Evolutionary conservation across 2,797 vertebrate species (phyloP).

Genomic region (Xerus rutilus): DNA sequence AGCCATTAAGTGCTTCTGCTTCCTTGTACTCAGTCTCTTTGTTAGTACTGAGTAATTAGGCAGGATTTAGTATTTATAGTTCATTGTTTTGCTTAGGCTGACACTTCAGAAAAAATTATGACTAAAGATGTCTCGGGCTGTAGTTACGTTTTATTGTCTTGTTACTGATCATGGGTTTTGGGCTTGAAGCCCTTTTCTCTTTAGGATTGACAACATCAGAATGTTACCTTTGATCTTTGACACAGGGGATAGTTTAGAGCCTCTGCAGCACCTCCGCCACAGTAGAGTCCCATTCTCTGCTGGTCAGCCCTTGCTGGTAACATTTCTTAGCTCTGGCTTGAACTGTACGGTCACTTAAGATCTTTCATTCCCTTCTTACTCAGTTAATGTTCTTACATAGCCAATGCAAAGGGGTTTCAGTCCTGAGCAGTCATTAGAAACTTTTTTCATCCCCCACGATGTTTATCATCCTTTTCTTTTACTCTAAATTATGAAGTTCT

Average conservation of each 20-base stretch:
- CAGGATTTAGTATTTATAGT: too few relatives aligned
- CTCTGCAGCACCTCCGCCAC: fast-evolving
- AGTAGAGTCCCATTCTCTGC: background rate
- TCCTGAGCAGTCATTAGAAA: background rate
- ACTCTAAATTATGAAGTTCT: background rate
- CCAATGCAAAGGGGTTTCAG: background rate
- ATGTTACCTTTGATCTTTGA: background rate
- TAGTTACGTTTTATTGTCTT: background rate
- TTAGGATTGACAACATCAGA: background rate
- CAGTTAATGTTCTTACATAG: background rate
- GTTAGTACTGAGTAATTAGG: background rate
- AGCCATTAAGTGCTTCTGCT: background rate
- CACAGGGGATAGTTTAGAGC: background rate
- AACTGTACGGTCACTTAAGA: background rate
- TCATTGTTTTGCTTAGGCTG: background rate
- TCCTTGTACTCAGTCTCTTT: background rate
- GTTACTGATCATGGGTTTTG: background rate
- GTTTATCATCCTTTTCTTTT: background rate
- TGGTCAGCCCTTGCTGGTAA: too few relatives aligned
- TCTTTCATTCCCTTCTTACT: background rate
- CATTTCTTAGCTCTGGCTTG: background rate
- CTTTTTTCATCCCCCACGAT: too few relatives aligned
- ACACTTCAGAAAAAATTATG: background rate
- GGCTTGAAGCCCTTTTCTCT: background rate
- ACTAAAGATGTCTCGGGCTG: background rate